Percentiles rank a stretch among this genome's conserved stretches.
phyloP scores from a whole-genome alignment of 2,797 vertebrate genomes.

The Liasis olivaceus region DNA sequence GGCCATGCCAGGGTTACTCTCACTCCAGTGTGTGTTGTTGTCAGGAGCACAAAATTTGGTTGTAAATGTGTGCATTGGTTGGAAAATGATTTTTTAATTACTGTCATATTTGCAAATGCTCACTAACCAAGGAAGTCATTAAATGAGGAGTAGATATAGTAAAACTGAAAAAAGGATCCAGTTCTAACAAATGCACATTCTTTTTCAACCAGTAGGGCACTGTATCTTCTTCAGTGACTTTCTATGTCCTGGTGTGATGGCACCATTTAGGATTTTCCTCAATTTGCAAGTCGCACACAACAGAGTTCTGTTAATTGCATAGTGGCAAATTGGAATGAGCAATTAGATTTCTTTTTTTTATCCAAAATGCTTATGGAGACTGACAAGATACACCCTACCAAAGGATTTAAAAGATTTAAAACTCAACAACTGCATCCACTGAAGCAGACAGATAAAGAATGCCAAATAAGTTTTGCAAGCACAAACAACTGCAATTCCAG shows the following conservation, averaged over 20 bases:
- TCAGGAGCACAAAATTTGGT: neutral
- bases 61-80: neutral
- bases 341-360: constrained; percentile 24
- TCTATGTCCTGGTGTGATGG: constrained; percentile 8
- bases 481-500: constrained; percentile 5
- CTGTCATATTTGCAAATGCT: neutral
- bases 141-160: neutral
- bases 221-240: neutral
- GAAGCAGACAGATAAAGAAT: constrained; percentile 12
- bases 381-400: neutral
- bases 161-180: neutral
- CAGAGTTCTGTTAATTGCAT: neutral
- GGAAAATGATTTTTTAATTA: neutral
- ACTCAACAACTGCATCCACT: neutral
- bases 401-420: constrained; percentile 27
- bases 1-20: neutral
- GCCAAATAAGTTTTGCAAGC: neutral
- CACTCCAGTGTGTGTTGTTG: neutral
- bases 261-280: neutral
- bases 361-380: constrained; percentile 5
- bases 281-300: neutral
- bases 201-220: neutral
- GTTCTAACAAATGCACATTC: neutral
- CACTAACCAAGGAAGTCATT: neutral
- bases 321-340: neutral